These are phyloP conservation scores for Amphimallon solstitiale DNA, from an alignment of 2,888 invertebrate genomes.

Conservation along the genomic window DNA sequence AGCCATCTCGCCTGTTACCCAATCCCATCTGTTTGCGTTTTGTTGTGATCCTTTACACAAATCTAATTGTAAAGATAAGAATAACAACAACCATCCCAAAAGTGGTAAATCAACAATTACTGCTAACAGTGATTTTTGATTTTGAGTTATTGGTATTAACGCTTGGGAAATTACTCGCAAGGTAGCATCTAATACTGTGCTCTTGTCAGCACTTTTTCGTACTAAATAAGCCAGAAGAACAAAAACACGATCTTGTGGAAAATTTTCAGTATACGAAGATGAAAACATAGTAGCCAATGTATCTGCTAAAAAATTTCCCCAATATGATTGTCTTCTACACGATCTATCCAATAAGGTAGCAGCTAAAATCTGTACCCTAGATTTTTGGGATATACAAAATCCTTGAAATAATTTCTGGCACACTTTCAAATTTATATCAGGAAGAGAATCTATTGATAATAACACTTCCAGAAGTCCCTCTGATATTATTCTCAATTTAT, in stretches of 20 bases:
- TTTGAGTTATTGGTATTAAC: conserved; percentile 64
- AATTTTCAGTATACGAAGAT: conserved; percentile 79
- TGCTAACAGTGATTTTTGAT: conserved; percentile 63
- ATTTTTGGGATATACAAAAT: conserved; percentile 80
- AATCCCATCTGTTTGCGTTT: conserved; percentile 81
- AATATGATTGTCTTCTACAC: conserved; percentile 79
- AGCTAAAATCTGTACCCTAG: conserved; percentile 80
- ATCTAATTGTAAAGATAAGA: conserved; percentile 78
- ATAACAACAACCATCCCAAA: conserved; percentile 80
- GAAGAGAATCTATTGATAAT: conserved; percentile 62
- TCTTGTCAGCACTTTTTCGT: conserved; percentile 77
- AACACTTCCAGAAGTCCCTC: conserved; percentile 86
- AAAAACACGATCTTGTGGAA: conserved; percentile 90
- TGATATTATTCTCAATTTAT: conserved; percentile 83
- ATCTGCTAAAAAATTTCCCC: conserved; percentile 90
- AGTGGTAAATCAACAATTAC: conserved; percentile 73
- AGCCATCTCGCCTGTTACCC: conserved; percentile 82
- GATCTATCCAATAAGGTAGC: conserved; percentile 82
- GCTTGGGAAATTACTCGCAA: conserved; percentile 70
- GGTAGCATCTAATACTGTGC: conserved; percentile 72
- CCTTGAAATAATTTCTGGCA: conserved; percentile 77
- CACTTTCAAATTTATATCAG: conserved; percentile 59
- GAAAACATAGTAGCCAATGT: conserved; percentile 83
- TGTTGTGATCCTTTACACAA: conserved; percentile 52
- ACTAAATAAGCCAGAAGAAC: conserved; percentile 88